Conservation (phyloP, 2,113 vertebrate genomes). For the Acanthisitta chloris region DNA sequence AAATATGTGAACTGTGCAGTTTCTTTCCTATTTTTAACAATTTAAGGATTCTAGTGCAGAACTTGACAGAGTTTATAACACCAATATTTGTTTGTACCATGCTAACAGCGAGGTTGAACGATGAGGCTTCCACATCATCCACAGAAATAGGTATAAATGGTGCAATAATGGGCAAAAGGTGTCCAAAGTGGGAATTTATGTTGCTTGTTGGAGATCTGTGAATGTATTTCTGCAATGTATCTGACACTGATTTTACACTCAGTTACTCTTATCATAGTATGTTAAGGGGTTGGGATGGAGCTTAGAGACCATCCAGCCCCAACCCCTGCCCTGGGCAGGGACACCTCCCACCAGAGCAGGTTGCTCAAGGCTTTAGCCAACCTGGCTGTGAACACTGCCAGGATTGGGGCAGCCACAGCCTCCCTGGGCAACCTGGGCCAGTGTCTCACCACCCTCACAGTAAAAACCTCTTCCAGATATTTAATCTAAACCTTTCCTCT, state of each 20-base stretch:
- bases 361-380: too few relatives aligned
- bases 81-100: not conserved
- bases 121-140: not conserved
- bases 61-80: not conserved
- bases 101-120: not conserved
- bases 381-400: too few relatives aligned
- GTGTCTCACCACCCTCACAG: too few relatives aligned
- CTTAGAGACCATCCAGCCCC: too few relatives aligned
- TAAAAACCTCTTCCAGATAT: too few relatives aligned
- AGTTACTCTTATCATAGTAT: too few relatives aligned
- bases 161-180: not conserved
- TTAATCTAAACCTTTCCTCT: too few relatives aligned
- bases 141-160: not conserved
- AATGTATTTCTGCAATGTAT: not conserved
- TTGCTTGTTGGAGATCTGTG: not conserved
- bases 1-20: constrained; percentile 85
- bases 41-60: constrained; percentile 53
- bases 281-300: too few relatives aligned
- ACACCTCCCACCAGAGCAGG: too few relatives aligned
- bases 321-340: too few relatives aligned
- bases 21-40: constrained; percentile 78
- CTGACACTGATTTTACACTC: not conserved
- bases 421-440: too few relatives aligned
- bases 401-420: too few relatives aligned
- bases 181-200: not conserved